Conservation (phyloP, 2,888 invertebrate species). For the Rotaria macrura region DNA sequence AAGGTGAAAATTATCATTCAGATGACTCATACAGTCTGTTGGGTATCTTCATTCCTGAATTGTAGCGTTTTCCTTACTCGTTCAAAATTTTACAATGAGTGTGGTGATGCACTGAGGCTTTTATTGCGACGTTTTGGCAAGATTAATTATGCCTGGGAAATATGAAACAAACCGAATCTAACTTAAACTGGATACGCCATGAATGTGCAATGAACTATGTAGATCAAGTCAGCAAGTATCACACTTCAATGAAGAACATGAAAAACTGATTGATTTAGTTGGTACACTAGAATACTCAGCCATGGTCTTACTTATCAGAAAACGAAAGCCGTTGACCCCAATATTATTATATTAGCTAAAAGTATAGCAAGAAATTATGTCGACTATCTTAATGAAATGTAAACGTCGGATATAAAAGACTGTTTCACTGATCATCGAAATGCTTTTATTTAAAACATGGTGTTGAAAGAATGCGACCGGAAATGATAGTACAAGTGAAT, state of each 20-base stretch:
- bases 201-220: background rate
- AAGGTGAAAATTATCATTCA: background rate
- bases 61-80: background rate
- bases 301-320: background rate
- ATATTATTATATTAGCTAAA: background rate
- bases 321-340: background rate
- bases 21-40: background rate
- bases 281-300: background rate
- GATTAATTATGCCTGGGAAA: background rate
- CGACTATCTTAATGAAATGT: background rate
- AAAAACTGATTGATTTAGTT: background rate
- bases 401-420: background rate
- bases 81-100: background rate
- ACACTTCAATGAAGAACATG: background rate
- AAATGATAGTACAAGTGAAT: background rate
- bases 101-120: background rate
- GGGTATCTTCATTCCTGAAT: background rate
- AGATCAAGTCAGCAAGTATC: background rate
- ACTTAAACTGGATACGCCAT: background rate
- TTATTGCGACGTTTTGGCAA: background rate
- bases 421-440: background rate
- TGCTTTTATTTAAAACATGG: background rate
- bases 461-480: background rate
- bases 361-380: background rate
- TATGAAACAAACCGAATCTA: background rate